phyloP scores from a whole-genome alignment of 2,113 vertebrate species.

The Taurulus bubalis region DNA sequence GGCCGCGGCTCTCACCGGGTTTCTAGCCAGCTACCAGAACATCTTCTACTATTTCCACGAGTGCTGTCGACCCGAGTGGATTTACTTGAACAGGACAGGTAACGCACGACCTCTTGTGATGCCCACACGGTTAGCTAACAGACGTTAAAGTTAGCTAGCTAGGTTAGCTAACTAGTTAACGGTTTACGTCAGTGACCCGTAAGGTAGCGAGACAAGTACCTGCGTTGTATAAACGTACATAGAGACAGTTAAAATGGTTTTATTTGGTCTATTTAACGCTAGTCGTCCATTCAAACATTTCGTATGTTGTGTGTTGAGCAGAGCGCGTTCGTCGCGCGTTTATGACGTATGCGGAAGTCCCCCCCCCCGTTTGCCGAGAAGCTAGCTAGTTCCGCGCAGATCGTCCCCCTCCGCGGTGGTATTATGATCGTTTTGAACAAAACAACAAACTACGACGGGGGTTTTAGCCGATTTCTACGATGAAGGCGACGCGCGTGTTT shows the following conservation, averaged over 20 bases:
- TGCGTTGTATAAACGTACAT: neutral
- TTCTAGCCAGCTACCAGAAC: conserved; percentile 79
- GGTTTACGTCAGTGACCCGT: neutral
- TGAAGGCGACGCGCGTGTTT: conserved; percentile 54
- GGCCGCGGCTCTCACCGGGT: conserved; percentile 83
- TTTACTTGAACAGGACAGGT: conserved; percentile 83
- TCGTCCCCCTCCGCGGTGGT: neutral
- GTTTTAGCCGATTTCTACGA: conserved; percentile 30
- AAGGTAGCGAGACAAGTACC: neutral
- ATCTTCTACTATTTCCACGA: conserved; percentile 82
- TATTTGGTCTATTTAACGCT: rapidly evolving
- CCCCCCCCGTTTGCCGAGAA: neutral
- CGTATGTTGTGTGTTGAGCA: neutral
- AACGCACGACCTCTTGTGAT: rapidly evolving
- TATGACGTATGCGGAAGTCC: conserved; percentile 63
- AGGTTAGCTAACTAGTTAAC: conserved; percentile 6
- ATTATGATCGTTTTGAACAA: conserved; percentile 1
- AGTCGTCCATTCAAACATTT: neutral
- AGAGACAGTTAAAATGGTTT: neutral
- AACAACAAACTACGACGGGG: too few species aligned
- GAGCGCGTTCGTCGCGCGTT: neutral
- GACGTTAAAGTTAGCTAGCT: neutral
- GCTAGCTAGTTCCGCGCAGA: neutral
- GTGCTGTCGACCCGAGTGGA: conserved; percentile 84
- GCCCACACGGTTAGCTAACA: rapidly evolving